Conservation (phyloP, 2,113 vertebrate genomes). For the Paratilapia polleni region DNA sequence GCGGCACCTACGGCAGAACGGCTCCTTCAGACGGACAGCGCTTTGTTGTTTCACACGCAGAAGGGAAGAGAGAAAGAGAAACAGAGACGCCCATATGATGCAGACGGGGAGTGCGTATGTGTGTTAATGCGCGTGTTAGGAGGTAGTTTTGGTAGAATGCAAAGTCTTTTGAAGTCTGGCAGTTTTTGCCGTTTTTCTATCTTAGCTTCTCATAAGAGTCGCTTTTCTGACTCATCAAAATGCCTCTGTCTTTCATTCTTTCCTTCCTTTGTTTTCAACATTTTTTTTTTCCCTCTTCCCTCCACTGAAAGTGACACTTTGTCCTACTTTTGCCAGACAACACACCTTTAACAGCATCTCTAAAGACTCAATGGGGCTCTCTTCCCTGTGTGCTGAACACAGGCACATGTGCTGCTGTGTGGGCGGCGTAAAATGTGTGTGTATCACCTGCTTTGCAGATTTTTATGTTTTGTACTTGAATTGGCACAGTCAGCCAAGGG, state of each 20-base stretch:
- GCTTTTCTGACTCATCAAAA: slow-evolving; percentile 62
- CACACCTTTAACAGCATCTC: slow-evolving; percentile 40
- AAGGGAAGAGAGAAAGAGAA: neutral
- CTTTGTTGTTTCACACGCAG: slow-evolving; percentile 71
- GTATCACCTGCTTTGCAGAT: neutral
- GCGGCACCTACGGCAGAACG: slow-evolving; percentile 57
- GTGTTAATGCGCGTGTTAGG: slow-evolving; percentile 14
- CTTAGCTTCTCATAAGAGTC: slow-evolving; percentile 1
- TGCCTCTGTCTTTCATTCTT: slow-evolving; percentile 33
- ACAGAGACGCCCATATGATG: slow-evolving; percentile 5
- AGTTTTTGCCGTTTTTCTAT: slow-evolving; percentile 28
- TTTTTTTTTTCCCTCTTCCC: neutral
- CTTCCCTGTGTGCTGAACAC: neutral
- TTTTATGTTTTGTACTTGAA: slow-evolving; percentile 1
- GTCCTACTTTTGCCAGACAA: slow-evolving; percentile 48
- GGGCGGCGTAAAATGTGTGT: slow-evolving; percentile 8
- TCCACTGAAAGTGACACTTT: slow-evolving; percentile 39
- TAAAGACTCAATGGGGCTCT: slow-evolving; percentile 24
- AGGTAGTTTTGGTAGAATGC: slow-evolving; percentile 42
- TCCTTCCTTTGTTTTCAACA: slow-evolving; percentile 39
- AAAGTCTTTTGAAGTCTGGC: slow-evolving; percentile 57
- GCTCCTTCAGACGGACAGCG: slow-evolving; percentile 59
- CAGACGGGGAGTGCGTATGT: neutral
- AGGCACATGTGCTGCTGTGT: slow-evolving; percentile 14
- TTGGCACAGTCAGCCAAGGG: neutral